phyloP scores from a whole-genome alignment of 2,113 vertebrate species.

The Nerophis lumbriciformis region DNA sequence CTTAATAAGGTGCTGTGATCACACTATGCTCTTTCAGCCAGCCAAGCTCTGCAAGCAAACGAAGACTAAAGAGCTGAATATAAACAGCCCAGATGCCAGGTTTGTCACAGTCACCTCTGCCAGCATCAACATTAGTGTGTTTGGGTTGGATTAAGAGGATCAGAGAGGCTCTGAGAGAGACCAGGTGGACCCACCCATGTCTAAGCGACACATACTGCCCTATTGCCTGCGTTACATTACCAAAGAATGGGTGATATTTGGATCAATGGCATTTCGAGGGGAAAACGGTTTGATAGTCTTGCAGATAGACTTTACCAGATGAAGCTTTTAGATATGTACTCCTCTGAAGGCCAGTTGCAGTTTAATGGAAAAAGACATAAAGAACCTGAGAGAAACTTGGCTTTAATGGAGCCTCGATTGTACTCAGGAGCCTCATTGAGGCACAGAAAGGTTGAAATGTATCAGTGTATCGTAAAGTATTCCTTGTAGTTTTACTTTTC shows the following conservation, averaged over 20 bases:
- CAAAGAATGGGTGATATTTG: slow-evolving; percentile 1
- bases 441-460: slow-evolving; percentile 29
- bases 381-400: slow-evolving; percentile 6
- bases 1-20: slow-evolving; percentile 50
- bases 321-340: slow-evolving; percentile 40
- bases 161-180: slow-evolving; percentile 6
- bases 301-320: slow-evolving; percentile 15
- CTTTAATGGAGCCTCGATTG: slow-evolving; percentile 49
- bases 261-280: not conserved
- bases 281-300: not conserved
- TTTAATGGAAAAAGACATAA: slow-evolving; percentile 15
- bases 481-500: slow-evolving; percentile 1
- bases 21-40: slow-evolving; percentile 35
- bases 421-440: slow-evolving; percentile 36
- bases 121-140: slow-evolving; percentile 46
- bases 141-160: not conserved
- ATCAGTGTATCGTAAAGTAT: slow-evolving; percentile 18
- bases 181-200: slow-evolving; percentile 27
- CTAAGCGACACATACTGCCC: slow-evolving; percentile 2
- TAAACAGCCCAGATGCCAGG: slow-evolving; percentile 35
- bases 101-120: slow-evolving; percentile 44
- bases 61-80: slow-evolving; percentile 34
- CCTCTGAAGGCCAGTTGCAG: slow-evolving; percentile 7
- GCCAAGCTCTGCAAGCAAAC: slow-evolving; percentile 54
- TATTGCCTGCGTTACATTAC: not conserved